Evolutionary conservation across 1,140 invertebrate species (phyloP).

Genomic region (Zophobas morio): DNA sequence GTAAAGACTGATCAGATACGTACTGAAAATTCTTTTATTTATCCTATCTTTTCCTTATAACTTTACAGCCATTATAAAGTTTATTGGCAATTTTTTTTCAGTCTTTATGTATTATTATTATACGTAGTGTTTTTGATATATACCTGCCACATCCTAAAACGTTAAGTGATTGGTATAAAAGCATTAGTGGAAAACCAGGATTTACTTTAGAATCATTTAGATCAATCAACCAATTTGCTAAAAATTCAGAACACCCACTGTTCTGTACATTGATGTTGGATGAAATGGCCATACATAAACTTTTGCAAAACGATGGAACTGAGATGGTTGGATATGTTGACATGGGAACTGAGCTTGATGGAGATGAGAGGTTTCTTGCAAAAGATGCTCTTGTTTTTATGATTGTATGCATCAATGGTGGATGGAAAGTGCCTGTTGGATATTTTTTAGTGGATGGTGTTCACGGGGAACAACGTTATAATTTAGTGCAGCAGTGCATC

Average conservation of each 20-base stretch:
- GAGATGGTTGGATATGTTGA: not conserved
- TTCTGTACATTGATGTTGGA: not conserved
- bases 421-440: constrained; percentile 62
- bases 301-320: not conserved
- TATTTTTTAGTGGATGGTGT: constrained; percentile 61
- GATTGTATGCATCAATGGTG: constrained; percentile 10
- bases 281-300: not conserved
- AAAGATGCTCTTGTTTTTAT: not conserved
- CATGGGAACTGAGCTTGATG: not conserved
- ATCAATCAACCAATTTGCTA: not conserved
- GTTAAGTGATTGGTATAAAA: not conserved
- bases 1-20: too few relatives aligned
- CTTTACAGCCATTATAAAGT: too few relatives aligned
- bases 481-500: not conserved
- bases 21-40: too few relatives aligned
- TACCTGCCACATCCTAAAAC: not conserved
- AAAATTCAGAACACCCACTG: not conserved
- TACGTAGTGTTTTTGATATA: not conserved
- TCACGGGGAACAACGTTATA: not conserved
- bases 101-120: too few relatives aligned
- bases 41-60: too few relatives aligned
- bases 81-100: too few relatives aligned
- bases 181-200: not conserved
- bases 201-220: not conserved
- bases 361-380: not conserved